Evolutionary conservation across 2,888 invertebrate genomes (phyloP), one percentile per base, ranked within the genome.

Genomic region (Aphidius colemani): DNA sequence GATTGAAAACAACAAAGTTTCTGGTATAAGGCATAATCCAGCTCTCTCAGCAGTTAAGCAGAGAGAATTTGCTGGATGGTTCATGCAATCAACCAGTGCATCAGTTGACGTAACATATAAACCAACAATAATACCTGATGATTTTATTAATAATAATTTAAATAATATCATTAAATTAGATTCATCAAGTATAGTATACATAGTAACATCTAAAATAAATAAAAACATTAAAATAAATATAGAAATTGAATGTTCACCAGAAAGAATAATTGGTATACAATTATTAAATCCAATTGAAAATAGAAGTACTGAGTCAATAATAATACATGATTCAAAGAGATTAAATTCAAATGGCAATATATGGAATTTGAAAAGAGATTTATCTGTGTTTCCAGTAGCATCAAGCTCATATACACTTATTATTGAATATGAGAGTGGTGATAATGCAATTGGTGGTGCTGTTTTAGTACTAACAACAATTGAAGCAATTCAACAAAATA

Each of bases 1-100:
- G 0, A 90, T 97, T 65, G 91, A 92, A 78, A 90, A 92, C 69
- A 98, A 98, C 80, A 87, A 87, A 45, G 85, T 90, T 62, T 92
- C 95, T 48, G 99, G 98, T 0, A 91, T 99, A 69, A 89, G 92
- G 61, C 98, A 98, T 77, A 92, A 98, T 83, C 95, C 98, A 0
- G 92, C 91, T 49, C 85, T 97, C 66, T 89, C 93, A 1, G 89
- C 91, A 1, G 82, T 89, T 3, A 92, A 95, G 75, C 97, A 96
- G 82, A 86, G 94, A 77, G 96, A 97, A 84, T 86, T 98, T 58
- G 92, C 95, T 1, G 95, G 96, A 7, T 97, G 97, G 96, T 94
- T 96, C 74, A 87, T 89, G 76, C 84, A 84, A 41, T 88, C 90
- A 44, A 84, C 86, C 1, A 90, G 90, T 68, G 87, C 88, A 69